Percentiles rank a stretch among this genome's conserved stretches.
Conservation (phyloP, 2,113 vertebrate genomes). For the Hemibates koningsi region DNA sequence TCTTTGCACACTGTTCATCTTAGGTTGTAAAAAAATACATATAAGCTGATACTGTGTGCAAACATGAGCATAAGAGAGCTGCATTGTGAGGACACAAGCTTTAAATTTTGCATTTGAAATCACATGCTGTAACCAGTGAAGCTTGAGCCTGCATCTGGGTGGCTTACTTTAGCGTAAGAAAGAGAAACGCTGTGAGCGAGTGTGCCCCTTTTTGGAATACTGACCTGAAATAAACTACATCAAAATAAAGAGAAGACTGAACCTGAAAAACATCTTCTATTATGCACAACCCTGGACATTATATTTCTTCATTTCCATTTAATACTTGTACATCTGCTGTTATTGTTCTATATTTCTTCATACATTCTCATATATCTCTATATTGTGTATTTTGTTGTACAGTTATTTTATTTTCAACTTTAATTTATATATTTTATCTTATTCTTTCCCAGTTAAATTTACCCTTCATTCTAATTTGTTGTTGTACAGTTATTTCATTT, state of each 20-base stretch:
- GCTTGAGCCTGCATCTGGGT: background rate
- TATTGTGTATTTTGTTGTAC: too few species aligned
- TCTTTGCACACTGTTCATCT: accelerated
- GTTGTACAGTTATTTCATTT: too few species aligned
- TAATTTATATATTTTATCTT: too few species aligned
- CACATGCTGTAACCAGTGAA: background rate
- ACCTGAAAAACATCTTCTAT: background rate
- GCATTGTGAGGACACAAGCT: background rate
- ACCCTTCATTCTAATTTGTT: too few species aligned
- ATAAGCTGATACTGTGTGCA: background rate
- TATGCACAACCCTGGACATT: too few species aligned
- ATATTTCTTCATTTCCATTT: too few species aligned
- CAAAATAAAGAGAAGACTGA: background rate
- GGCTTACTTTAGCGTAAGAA: background rate
- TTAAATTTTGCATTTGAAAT: background rate
- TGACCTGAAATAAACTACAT: background rate
- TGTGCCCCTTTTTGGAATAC: background rate
- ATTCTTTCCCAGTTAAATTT: too few species aligned
- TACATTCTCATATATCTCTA: too few species aligned
- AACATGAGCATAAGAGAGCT: background rate
- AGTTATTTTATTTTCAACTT: too few species aligned
- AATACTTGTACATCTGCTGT: too few species aligned
- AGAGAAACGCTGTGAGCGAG: background rate
- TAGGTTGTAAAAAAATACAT: background rate
- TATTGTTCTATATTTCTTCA: too few species aligned